Percentiles rank a stretch among this genome's conserved stretches.
Evolutionary conservation across 2,888 invertebrate genomes (phyloP).

Genomic region (Cataglyphis albicans): DNA sequence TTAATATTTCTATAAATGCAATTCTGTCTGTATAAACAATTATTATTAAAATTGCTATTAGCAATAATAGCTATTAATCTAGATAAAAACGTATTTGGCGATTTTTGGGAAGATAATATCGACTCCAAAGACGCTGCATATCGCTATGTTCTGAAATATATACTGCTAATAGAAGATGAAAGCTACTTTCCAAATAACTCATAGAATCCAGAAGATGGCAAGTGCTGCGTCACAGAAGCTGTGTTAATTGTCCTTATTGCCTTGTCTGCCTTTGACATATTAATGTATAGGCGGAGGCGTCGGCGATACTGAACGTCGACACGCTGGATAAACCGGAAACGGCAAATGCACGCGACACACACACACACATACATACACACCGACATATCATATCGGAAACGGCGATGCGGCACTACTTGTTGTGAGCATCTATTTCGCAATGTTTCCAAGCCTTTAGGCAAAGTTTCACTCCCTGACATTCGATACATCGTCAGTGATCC

Average conservation of each 20-base stretch:
- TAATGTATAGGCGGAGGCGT: constrained; percentile 65
- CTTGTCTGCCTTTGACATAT: constrained; percentile 74
- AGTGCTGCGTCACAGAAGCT: constrained; percentile 53
- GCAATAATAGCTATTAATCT: too few relatives aligned
- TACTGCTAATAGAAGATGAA: constrained; percentile 15
- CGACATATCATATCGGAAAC: constrained; percentile 64
- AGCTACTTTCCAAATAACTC: constrained; percentile 62
- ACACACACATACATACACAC: neutral
- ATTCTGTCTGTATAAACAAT: neutral
- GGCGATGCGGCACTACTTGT: constrained; percentile 62
- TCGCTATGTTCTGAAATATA: neutral
- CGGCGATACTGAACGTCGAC: constrained; percentile 64
- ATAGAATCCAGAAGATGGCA: constrained; percentile 42
- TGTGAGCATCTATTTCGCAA: constrained; percentile 68
- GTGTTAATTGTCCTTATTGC: constrained; percentile 72
- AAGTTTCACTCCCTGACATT: constrained; percentile 68
- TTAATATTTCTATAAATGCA: neutral
- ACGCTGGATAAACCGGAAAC: constrained; percentile 78
- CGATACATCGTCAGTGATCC: constrained; percentile 67
- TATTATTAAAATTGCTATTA: neutral
- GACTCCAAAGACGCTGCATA: neutral
- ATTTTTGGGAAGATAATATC: neutral
- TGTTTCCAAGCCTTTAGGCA: constrained; percentile 78
- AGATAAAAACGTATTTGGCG: neutral
- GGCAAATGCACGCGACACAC: constrained; percentile 68